These are phyloP conservation scores for Poecilia wingei DNA, from an alignment of 2,797 vertebrate species.

Conservation along the genomic window DNA sequence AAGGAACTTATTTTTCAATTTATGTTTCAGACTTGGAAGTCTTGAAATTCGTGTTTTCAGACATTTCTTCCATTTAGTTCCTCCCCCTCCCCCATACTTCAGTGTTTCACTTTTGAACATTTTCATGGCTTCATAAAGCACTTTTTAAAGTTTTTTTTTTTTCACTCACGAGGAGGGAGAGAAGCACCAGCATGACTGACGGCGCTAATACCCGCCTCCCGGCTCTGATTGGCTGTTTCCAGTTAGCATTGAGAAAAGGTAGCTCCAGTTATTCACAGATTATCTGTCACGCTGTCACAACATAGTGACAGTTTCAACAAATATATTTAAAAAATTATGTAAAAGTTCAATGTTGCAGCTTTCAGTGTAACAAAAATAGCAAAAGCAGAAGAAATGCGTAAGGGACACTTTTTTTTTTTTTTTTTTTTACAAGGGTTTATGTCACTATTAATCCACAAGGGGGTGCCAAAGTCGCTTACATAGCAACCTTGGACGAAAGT, in stretches of 20 bases:
- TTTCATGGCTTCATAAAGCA: background rate
- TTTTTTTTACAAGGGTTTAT: background rate
- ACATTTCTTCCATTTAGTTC: background rate
- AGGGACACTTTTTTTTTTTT: background rate
- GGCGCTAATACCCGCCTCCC: too few species aligned
- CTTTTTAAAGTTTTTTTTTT: background rate
- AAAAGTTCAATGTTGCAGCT: too few species aligned
- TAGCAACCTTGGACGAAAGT: too few species aligned
- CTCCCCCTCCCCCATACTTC: background rate
- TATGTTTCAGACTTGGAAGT: background rate
- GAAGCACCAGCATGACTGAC: background rate
- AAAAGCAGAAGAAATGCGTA: background rate
- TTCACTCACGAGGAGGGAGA: background rate
- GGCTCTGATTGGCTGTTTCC: too few species aligned
- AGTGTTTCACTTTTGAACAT: background rate
- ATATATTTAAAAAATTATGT: too few species aligned
- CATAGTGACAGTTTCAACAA: too few species aligned
- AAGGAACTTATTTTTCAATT: background rate
- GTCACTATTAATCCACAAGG: conserved; percentile 35
- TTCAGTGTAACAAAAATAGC: background rate
- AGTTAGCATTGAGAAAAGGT: too few species aligned
- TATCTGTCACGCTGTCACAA: too few species aligned
- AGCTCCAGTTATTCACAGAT: too few species aligned
- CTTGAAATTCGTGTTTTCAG: background rate
- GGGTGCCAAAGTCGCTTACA: conserved; percentile 38